phyloP scores from a whole-genome alignment of 1,140 invertebrate genomes.

The Saxidomus purpurata region DNA sequence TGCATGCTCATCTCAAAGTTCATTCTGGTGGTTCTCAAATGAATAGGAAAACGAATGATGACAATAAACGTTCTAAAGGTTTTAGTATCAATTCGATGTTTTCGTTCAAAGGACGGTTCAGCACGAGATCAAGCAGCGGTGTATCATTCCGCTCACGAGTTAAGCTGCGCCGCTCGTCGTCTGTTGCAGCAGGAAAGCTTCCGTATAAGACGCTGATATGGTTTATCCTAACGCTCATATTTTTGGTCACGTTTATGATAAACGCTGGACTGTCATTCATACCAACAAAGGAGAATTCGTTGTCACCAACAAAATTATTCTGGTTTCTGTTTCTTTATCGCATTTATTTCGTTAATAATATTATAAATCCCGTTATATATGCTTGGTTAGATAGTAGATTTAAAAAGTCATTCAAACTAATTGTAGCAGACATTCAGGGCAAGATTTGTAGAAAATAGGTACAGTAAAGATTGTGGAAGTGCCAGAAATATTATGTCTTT shows the following conservation, averaged over 20 bases:
- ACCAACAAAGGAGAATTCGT: slow-evolving; percentile 40
- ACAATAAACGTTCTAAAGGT: neutral
- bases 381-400: slow-evolving; percentile 65
- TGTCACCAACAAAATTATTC: slow-evolving; percentile 16
- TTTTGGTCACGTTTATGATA: slow-evolving; percentile 53
- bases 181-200: neutral
- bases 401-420: slow-evolving; percentile 32
- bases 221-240: slow-evolving; percentile 66
- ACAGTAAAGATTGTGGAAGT: no score
- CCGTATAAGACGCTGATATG: slow-evolving; percentile 69
- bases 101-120: neutral
- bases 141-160: neutral
- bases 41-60: neutral
- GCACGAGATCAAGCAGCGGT: neutral
- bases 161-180: neutral
- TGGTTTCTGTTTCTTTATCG: slow-evolving; percentile 50
- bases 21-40: neutral
- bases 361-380: slow-evolving; percentile 69
- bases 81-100: neutral
- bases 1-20: neutral
- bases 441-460: neutral
- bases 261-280: slow-evolving; percentile 41
- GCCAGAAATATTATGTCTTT: no score
- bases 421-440: neutral
- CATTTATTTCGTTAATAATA: slow-evolving; percentile 68